Evolutionary conservation across 2,888 invertebrate species (phyloP).

Genomic region (Drosophila quinaria): DNA sequence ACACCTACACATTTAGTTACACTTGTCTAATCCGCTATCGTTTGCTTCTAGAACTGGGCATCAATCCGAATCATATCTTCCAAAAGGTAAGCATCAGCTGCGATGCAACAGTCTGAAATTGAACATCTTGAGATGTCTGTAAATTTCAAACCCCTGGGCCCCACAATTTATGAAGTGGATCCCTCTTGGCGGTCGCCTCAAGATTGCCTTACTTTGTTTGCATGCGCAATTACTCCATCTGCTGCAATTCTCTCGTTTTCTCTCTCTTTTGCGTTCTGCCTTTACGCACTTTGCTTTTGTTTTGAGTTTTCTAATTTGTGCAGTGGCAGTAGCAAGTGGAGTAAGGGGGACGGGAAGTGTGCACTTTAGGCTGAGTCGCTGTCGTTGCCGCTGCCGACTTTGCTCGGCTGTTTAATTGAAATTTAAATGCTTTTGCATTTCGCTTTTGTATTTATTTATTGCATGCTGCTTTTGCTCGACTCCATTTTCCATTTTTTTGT

Average conservation of each 20-base stretch:
- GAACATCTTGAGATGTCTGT: background rate
- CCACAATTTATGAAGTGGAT: conserved; percentile 10
- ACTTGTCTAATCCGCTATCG: background rate
- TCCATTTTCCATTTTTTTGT: conserved; percentile 28
- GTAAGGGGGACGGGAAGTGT: conserved; percentile 16
- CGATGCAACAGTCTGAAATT: background rate
- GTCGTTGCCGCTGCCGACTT: conserved; percentile 40
- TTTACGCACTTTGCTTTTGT: conserved; percentile 55
- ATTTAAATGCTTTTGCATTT: conserved; percentile 79
- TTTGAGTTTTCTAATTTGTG: conserved; percentile 72
- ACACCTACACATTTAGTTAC: background rate
- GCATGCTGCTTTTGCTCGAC: conserved; percentile 39
- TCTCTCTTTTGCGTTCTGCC: conserved; percentile 37
- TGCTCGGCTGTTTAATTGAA: conserved; percentile 73
- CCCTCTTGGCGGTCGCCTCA: conserved; percentile 13
- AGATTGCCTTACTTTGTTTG: conserved; percentile 64
- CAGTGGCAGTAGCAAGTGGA: conserved; percentile 20
- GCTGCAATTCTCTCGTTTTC: conserved; percentile 25
- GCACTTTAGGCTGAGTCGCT: conserved; percentile 61
- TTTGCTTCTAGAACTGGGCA: conserved; percentile 87
- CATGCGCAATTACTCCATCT: conserved; percentile 61
- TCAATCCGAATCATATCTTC: conserved; percentile 90
- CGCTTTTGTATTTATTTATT: conserved; percentile 70
- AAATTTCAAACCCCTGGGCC: conserved; percentile 4
- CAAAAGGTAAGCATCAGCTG: conserved; percentile 86